phyloP scores from a whole-genome alignment of 2,888 invertebrate genomes.

The Orthosia cruda region DNA sequence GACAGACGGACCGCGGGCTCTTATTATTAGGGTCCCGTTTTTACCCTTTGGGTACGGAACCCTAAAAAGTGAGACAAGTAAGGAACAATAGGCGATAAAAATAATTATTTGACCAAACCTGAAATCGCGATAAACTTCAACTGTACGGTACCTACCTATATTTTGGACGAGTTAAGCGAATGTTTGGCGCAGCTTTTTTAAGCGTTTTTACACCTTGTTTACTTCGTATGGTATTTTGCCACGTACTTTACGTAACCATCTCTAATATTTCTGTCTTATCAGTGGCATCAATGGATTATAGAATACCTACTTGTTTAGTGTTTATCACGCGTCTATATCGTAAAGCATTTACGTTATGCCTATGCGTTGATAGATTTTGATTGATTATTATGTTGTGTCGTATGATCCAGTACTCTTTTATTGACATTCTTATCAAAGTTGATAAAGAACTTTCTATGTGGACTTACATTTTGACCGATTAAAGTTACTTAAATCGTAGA shows the following conservation, averaged over 20 bases:
- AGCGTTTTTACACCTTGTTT: neutral
- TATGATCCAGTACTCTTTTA: conserved; percentile 9
- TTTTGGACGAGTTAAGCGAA: neutral
- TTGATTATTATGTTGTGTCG: conserved; percentile 41
- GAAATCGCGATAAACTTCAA: neutral
- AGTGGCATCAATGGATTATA: conserved; percentile 5
- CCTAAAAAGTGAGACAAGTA: no score
- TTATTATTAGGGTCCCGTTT: no score
- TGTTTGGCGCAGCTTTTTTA: neutral
- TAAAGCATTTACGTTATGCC: conserved; percentile 33
- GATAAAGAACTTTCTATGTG: conserved; percentile 18
- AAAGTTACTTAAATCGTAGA: neutral
- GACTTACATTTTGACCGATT: conserved; percentile 36
- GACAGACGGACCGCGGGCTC: no score
- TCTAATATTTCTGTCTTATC: conserved; percentile 30
- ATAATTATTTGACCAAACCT: no score
- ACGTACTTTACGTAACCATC: conserved; percentile 9
- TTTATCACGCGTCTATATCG: conserved; percentile 37
- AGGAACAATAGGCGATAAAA: no score
- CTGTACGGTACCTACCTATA: neutral
- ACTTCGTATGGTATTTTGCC: neutral
- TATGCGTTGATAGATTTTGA: conserved; percentile 39
- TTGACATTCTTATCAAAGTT: conserved; percentile 32
- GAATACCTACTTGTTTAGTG: neutral
- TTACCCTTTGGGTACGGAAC: no score